Evolutionary conservation across 2,888 invertebrate genomes (phyloP), one percentile per base, ranked within the genome.

Genomic region (Xanthia togata): DNA sequence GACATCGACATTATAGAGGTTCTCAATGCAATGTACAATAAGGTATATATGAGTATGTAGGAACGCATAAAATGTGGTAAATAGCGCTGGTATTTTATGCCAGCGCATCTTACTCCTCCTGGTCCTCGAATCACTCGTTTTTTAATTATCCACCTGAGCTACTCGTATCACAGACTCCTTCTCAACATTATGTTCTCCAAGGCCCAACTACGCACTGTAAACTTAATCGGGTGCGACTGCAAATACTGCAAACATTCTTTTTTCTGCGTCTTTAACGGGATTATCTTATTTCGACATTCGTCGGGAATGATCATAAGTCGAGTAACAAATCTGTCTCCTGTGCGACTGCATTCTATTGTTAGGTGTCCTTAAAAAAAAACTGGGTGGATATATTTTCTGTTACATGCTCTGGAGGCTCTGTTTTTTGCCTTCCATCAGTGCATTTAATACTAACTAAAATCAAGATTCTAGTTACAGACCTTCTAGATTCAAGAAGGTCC

Each of bases 1-100:
- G 76, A 20, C 67, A 57, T 57, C 60, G 65, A 62, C 75, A 67
- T 57, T 53, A 35, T 50, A 47, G 50, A 38, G 35, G n/a, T 59
- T 78, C 41, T 53, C 35, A 38, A 53, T 71, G 64, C 17, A 38
- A 41, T 44, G 35, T 17, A 26, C 4, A 50, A 14, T 44, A 62
- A 38, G 14, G 8, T 44, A n/a, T 47, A n/a, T 38, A 26, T 44
- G 5, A 50, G 1, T 31, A 47, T 17, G 17, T 47, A 41, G 23
- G 12, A 23, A 57, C 14, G n/a, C 47, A 57, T 62, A 57, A 20
- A 63, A 69, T 70, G 14, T 47, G 2, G 20, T 64, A 44, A 59
- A 31, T 38, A 26, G 35, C 35, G 23, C 17, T 26, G 31, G 12
- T 23, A 26, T 76, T 67, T 57, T 62, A 57, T 70, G 4, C n/a